Evolutionary conservation across 2,113 vertebrate species (phyloP).

Genomic region (Sander lucioperca): DNA sequence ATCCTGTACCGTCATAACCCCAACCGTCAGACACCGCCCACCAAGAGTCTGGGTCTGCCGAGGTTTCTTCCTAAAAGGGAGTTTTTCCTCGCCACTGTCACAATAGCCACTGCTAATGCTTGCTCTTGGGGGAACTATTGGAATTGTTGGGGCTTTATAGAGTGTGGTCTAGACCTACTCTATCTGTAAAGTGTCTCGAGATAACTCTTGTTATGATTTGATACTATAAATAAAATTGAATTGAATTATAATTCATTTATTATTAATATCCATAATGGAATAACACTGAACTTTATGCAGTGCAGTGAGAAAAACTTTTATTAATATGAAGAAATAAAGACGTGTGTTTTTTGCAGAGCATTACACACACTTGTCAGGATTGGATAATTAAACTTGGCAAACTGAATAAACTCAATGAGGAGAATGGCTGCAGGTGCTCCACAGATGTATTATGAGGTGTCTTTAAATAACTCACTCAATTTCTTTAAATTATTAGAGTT

Average conservation of each 20-base stretch:
- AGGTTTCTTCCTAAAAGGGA: too few species aligned
- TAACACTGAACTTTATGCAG: background rate
- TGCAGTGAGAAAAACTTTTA: background rate
- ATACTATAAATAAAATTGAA: too few species aligned
- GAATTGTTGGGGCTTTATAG: too few species aligned
- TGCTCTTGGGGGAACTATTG: too few species aligned
- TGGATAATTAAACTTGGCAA: conserved; percentile 20
- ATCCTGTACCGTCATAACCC: too few species aligned
- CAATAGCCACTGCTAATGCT: too few species aligned
- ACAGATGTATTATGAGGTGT: conserved; percentile 10
- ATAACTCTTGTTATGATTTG: too few species aligned
- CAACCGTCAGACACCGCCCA: too few species aligned
- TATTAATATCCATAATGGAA: background rate
- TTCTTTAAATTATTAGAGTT: conserved; percentile 21
- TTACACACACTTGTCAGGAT: conserved; percentile 4
- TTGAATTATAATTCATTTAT: background rate
- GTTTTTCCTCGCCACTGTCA: too few species aligned
- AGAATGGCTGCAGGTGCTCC: conserved; percentile 18
- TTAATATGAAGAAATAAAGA: background rate
- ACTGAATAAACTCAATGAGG: conserved; percentile 4
- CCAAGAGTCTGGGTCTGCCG: too few species aligned
- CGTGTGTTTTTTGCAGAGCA: background rate
- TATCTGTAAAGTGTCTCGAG: too few species aligned
- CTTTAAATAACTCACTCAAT: conserved; percentile 2
- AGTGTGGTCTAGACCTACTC: too few species aligned